Evolutionary conservation across 2,113 vertebrate genomes (phyloP).

Genomic region (Rhinopomastus cyanomelas): DNA sequence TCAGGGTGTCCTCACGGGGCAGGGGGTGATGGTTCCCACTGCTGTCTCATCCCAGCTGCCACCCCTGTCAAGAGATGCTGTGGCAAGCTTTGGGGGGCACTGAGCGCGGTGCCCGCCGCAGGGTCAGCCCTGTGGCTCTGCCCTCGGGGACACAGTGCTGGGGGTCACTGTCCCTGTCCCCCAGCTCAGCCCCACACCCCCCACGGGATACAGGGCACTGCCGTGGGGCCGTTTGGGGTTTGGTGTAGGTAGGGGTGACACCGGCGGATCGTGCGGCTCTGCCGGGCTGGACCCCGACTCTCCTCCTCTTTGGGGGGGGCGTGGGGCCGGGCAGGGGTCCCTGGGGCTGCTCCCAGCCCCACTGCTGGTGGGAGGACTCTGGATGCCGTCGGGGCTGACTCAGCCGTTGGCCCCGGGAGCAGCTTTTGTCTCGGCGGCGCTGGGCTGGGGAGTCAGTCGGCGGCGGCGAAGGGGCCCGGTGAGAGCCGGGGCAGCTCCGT

Average conservation of each 20-base stretch:
- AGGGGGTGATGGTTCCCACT: fast-evolving
- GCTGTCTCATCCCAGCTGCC: not conserved
- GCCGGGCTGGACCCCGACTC: fast-evolving
- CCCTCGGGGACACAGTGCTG: fast-evolving
- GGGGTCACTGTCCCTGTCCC: not conserved
- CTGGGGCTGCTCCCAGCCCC: conserved; percentile 33
- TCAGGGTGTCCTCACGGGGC: not conserved
- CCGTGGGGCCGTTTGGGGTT: not conserved
- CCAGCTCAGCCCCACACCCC: not conserved
- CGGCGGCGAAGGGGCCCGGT: not conserved
- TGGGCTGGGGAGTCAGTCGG: not conserved
- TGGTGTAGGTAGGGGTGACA: fast-evolving
- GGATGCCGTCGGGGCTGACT: conserved; percentile 50
- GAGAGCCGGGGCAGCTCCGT: not conserved
- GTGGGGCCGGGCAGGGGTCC: not conserved
- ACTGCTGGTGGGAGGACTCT: conserved; percentile 56
- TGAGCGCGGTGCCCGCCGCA: fast-evolving
- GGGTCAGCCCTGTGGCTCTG: not conserved
- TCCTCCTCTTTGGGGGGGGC: not conserved
- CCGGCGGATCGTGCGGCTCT: fast-evolving
- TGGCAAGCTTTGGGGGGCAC: not conserved
- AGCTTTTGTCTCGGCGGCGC: conserved; percentile 51
- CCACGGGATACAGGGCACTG: not conserved
- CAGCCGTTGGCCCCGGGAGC: conserved; percentile 58
- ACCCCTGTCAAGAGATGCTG: not conserved